phyloP scores from a whole-genome alignment of 2,888 invertebrate species.

The Caenorhabditis afra region DNA sequence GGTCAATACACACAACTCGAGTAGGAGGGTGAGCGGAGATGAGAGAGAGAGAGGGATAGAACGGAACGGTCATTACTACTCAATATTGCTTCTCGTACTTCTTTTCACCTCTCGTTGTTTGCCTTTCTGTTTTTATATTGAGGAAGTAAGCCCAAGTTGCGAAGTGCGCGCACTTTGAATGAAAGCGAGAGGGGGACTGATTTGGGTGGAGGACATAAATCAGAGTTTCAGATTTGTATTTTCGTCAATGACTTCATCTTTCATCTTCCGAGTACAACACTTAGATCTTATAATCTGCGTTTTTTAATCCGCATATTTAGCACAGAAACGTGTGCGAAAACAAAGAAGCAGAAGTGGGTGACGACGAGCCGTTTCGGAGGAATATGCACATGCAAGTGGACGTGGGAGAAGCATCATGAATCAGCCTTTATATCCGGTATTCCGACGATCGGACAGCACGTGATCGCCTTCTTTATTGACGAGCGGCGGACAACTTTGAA shows the following conservation, averaged over 20 bases:
- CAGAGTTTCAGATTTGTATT: no score
- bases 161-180: slow-evolving; percentile 20
- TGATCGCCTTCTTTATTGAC: background rate
- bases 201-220: slow-evolving; percentile 3
- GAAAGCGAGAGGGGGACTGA: background rate
- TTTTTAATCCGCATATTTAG: slow-evolving; percentile 23
- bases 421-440: background rate
- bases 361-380: background rate
- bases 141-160: slow-evolving; percentile 33
- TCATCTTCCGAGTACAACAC: slow-evolving; percentile 35
- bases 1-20: slow-evolving; percentile 17
- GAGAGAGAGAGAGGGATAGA: background rate
- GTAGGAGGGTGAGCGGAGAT: background rate
- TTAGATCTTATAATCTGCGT: slow-evolving; percentile 23
- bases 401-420: slow-evolving; percentile 3
- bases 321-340: slow-evolving; percentile 2
- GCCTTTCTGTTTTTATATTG: slow-evolving; percentile 22
- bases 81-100: slow-evolving; percentile 11
- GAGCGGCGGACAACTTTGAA: no score
- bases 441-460: background rate
- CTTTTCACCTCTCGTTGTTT: slow-evolving; percentile 20
- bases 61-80: slow-evolving; percentile 47
- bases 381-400: background rate
- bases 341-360: slow-evolving; percentile 11
- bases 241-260: slow-evolving; percentile 27